Evolutionary conservation across 2,888 invertebrate genomes (phyloP).

Genomic region (Hyalella azteca): DNA sequence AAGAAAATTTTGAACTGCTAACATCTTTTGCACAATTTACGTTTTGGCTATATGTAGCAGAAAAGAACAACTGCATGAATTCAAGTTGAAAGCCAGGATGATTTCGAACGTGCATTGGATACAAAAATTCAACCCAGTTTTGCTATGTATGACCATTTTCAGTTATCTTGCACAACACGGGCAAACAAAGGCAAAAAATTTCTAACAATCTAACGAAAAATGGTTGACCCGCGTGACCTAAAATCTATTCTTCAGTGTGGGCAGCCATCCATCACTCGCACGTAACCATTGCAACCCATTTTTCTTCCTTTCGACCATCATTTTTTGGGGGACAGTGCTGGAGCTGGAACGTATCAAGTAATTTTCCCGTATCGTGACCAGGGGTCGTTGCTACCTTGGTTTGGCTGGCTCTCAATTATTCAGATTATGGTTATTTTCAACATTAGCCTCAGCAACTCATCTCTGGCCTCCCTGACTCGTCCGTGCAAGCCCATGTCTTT

Average conservation of each 20-base stretch:
- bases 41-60: too few relatives aligned
- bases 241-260: constrained; percentile 20
- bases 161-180: too few relatives aligned
- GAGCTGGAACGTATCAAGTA: constrained; percentile 35
- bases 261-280: constrained; percentile 6
- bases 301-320: constrained; percentile 21
- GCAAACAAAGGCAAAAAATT: too few relatives aligned
- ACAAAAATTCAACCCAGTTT: too few relatives aligned
- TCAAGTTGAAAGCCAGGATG: too few relatives aligned
- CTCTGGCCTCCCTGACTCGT: constrained; percentile 31
- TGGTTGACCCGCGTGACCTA: constrained; percentile 29
- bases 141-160: too few relatives aligned
- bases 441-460: constrained; percentile 37
- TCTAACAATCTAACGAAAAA: too few relatives aligned
- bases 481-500: constrained; percentile 27
- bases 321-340: constrained; percentile 27
- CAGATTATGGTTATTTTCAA: constrained; percentile 37
- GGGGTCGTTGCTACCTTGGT: constrained; percentile 36
- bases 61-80: too few relatives aligned
- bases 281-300: constrained; percentile 33
- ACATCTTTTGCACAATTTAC: too few relatives aligned
- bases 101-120: too few relatives aligned
- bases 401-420: constrained; percentile 37
- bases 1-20: too few relatives aligned
- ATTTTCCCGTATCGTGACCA: constrained; percentile 35